These are phyloP conservation scores for Megalops cyprinoides DNA, from an alignment of 2,797 vertebrate genomes.

Conservation along the genomic window DNA sequence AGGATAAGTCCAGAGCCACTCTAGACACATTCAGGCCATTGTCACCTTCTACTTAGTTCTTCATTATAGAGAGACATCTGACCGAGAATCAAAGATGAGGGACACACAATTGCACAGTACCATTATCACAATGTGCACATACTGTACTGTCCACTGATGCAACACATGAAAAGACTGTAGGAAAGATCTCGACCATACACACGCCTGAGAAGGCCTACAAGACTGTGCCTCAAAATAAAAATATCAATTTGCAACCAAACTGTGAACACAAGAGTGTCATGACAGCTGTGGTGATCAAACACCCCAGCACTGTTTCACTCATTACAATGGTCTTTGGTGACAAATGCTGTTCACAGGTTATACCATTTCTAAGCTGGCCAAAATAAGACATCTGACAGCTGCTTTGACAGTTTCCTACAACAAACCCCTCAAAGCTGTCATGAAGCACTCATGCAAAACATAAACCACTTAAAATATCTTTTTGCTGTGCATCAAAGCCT, in stretches of 20 bases:
- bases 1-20: neutral
- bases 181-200: neutral
- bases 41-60: neutral
- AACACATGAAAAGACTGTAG: neutral
- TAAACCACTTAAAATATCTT: slow-evolving; percentile 20
- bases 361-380: slow-evolving; percentile 4
- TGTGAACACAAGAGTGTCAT: neutral
- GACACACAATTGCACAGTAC: neutral
- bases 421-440: slow-evolving; percentile 27
- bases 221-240: neutral
- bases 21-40: neutral
- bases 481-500: neutral
- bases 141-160: neutral
- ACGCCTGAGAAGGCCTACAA: neutral
- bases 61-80: neutral
- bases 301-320: neutral
- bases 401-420: slow-evolving; percentile 29
- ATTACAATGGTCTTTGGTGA: slow-evolving; percentile 19
- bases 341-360: slow-evolving; percentile 14
- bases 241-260: neutral
- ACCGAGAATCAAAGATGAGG: neutral
- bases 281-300: slow-evolving; percentile 21
- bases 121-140: neutral
- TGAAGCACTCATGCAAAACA: slow-evolving; percentile 36
- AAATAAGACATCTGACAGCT: slow-evolving; percentile 40